phyloP scores from a whole-genome alignment of 2,888 invertebrate species.

The Oxystoma pomonae region DNA sequence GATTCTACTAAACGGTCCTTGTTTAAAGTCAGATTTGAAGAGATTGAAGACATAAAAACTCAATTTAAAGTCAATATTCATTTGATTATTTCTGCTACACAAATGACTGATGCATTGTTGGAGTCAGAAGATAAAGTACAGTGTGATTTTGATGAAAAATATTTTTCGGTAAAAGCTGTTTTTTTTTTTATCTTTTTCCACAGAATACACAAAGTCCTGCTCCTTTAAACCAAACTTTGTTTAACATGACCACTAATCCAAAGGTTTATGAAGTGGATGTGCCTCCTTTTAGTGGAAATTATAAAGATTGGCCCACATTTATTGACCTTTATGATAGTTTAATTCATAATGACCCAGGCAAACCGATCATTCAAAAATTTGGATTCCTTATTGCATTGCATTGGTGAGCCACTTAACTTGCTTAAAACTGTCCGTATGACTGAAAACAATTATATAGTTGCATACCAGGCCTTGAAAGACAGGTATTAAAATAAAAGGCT shows the following conservation, averaged over 20 bases:
- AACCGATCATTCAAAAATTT: not conserved
- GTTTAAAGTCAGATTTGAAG: too few species aligned
- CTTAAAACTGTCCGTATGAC: not conserved
- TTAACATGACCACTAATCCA: not conserved
- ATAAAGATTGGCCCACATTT: not conserved
- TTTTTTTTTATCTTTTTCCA: not conserved
- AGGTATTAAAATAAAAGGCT: not conserved
- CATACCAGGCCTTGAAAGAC: not conserved
- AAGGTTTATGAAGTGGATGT: not conserved
- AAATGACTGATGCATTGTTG: not conserved
- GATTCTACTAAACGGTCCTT: not conserved
- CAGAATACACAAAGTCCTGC: not conserved
- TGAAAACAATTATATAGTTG: not conserved
- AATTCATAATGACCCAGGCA: not conserved
- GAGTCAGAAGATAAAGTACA: not conserved
- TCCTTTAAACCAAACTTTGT: not conserved
- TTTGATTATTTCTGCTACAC: too few species aligned
- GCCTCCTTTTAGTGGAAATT: not conserved
- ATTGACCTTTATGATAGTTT: not conserved
- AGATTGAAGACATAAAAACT: too few species aligned
- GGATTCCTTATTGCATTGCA: not conserved
- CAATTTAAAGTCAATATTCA: too few species aligned
- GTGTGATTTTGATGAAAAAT: not conserved
- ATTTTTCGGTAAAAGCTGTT: not conserved
- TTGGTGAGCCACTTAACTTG: not conserved